Evolutionary conservation across 2,113 vertebrate species (phyloP).

Genomic region (Bubo blakistoni): DNA sequence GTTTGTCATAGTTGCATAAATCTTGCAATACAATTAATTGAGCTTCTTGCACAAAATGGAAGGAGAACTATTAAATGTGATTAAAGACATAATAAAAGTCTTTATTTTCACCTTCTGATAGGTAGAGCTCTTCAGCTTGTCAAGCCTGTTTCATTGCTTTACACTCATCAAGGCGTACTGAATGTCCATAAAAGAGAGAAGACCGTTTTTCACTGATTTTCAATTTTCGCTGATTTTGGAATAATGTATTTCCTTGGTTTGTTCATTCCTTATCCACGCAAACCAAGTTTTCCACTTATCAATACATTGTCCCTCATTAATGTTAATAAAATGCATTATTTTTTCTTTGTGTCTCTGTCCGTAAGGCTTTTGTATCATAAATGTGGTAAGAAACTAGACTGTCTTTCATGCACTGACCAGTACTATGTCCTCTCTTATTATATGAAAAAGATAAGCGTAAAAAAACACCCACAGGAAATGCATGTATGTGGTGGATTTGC

Average conservation of each 20-base stretch:
- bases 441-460: not conserved
- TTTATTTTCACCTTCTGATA: not conserved
- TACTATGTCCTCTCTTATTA: not conserved
- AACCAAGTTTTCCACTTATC: not conserved
- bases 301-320: not conserved
- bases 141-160: not conserved
- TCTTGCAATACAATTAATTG: not conserved
- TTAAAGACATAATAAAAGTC: not conserved
- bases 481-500: not conserved
- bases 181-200: not conserved
- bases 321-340: not conserved
- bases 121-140: not conserved
- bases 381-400: not conserved
- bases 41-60: not conserved
- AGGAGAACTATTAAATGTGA: not conserved
- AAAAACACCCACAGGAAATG: not conserved
- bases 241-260: not conserved
- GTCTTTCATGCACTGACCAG: not conserved
- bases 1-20: not conserved
- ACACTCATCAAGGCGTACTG: rapidly evolving
- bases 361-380: not conserved
- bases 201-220: not conserved
- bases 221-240: not conserved
- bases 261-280: not conserved
- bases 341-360: not conserved